Evolutionary conservation across 2,113 vertebrate species (phyloP), one percentile per base, ranked within the genome.

Genomic region (Podarcis muralis): DNA sequence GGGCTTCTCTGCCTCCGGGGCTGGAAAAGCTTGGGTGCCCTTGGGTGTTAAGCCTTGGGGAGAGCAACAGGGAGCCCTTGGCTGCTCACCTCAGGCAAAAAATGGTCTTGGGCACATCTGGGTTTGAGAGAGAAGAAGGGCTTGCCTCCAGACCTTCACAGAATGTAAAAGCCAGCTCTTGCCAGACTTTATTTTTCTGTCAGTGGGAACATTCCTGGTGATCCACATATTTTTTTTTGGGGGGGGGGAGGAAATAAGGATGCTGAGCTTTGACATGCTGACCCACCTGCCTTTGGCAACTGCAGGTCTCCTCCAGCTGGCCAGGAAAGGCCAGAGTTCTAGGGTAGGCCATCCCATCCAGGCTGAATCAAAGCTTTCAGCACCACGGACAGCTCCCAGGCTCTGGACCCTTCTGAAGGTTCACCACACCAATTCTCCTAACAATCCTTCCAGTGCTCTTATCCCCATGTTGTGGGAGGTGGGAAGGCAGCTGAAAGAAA

Each of bases 91-190:
- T 12, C 48, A 53, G 48, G 48, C 48, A 53, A 53, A 11, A 53
- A 53, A 12, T 25, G 65, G 65, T 30, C 18, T 12, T 22, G 20
- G 53, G 6, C 77, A 69, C 3, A 16, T 48, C 35, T 40, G 20
- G 35, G 9, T 15, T 1, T 1, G 3, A 15, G 40, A 22, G 22
- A 13, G 13, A 18, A 2, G 4, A 1, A 8, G 43, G 75, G 37
- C 32, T 1, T 15, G 48, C 48, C 48, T 53, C 48, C 48, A 9
- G 68, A 25, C 4, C 71, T n/a, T 74, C 2, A 27, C 25, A 12
- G 48, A 53, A 53, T 53, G 48, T 53, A 53, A 53, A 2, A 53
- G 48, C 48, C 48, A 53, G 48, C 48, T 53, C 11, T 53, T 53
- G 48, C 48, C 48, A 53, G 48, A 53, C 48, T 53, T 53, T 53